These are phyloP conservation scores for Geococcyx californianus DNA, from an alignment of 2,113 vertebrate species.

Conservation along the genomic window DNA sequence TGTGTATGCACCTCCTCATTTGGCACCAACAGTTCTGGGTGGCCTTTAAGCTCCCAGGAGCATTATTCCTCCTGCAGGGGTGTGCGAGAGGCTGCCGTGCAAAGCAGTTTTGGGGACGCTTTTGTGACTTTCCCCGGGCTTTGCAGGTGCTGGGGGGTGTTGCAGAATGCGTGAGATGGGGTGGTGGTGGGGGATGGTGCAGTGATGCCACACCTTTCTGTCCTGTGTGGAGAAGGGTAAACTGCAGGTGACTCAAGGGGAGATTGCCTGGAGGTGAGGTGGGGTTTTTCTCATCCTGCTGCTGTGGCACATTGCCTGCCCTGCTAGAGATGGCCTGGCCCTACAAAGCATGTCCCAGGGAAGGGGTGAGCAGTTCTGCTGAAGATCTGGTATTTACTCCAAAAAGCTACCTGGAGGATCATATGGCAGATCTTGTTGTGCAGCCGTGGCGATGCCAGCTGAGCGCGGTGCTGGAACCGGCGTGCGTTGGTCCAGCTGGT, in stretches of 20 bases:
- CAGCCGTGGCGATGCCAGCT: background rate
- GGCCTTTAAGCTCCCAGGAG: accelerated
- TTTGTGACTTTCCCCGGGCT: background rate
- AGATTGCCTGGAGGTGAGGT: background rate
- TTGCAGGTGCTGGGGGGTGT: background rate
- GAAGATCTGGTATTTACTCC: background rate
- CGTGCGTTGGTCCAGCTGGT: background rate
- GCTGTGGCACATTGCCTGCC: background rate
- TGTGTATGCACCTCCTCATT: accelerated
- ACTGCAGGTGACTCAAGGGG: accelerated
- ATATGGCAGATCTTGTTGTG: accelerated
- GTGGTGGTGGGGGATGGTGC: background rate
- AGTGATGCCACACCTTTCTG: accelerated
- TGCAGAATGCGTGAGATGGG: background rate
- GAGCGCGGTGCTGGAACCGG: background rate
- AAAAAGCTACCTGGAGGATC: accelerated
- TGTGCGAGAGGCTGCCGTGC: background rate
- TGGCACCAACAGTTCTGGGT: accelerated
- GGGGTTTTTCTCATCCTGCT: background rate
- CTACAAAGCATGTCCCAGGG: accelerated
- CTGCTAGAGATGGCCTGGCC: background rate
- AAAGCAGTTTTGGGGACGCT: background rate
- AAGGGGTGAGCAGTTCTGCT: background rate
- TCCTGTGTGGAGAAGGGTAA: background rate
- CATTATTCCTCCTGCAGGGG: accelerated